Conservation (phyloP, 2,888 invertebrate species). For the Ommatoiulus sabulosus region DNA sequence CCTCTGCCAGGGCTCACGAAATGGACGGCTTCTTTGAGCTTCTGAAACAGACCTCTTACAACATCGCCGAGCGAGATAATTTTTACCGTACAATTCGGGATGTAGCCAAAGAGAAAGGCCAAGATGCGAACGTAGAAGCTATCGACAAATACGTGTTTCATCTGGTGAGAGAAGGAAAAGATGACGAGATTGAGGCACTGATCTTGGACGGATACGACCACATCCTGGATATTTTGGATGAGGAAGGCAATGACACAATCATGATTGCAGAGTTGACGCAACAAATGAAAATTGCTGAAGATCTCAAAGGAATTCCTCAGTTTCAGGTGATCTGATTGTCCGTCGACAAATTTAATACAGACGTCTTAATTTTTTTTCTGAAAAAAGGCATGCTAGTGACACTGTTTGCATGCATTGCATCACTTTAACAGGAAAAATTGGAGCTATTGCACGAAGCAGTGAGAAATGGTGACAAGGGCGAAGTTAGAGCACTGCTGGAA, state of each 20-base stretch:
- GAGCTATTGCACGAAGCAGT: conserved; percentile 82
- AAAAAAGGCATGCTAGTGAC: too few species aligned
- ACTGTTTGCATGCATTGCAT: too few species aligned
- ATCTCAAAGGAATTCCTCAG: conserved; percentile 78
- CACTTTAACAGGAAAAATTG: conserved; percentile 75
- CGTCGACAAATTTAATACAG: not conserved
- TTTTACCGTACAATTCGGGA: conserved; percentile 89
- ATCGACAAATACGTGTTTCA: conserved; percentile 80
- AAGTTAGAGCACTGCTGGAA: conserved; percentile 67
- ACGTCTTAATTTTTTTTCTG: not conserved
- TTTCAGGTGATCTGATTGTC: conserved; percentile 75
- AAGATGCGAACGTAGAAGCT: conserved; percentile 82
- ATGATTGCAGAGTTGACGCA: conserved; percentile 79
- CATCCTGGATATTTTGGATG: conserved; percentile 79
- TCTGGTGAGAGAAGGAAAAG: conserved; percentile 71
- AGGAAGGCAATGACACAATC: conserved; percentile 74
- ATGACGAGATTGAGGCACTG: conserved; percentile 76
- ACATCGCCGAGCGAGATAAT: conserved; percentile 85
- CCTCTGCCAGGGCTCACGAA: conserved; percentile 84
- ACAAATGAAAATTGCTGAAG: conserved; percentile 76
- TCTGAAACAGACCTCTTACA: conserved; percentile 82
- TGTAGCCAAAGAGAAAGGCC: conserved; percentile 82
- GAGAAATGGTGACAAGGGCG: conserved; percentile 74
- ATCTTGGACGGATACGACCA: conserved; percentile 88
- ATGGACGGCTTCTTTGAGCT: conserved; percentile 81